Percentiles rank a stretch among this genome's conserved stretches.
Conservation (phyloP, 2,113 vertebrate genomes). For the Chascanopsetta lugubris region DNA sequence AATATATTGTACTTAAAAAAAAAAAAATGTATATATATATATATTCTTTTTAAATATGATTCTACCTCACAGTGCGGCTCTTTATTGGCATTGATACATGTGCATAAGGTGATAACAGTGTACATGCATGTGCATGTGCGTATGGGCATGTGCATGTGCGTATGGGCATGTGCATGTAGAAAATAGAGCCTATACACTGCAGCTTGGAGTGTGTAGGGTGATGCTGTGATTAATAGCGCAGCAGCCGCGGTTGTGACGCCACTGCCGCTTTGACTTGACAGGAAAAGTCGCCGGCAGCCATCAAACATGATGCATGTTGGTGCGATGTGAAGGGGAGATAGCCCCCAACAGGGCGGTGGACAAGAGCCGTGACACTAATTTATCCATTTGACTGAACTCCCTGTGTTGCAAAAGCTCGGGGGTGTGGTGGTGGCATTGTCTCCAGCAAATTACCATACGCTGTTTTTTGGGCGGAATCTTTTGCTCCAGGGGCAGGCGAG, state of each 20-base stretch:
- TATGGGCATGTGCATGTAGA: slow-evolving; percentile 1
- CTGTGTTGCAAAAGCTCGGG: slow-evolving; percentile 45
- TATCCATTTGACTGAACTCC: slow-evolving; percentile 71
- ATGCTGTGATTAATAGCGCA: slow-evolving; percentile 50
- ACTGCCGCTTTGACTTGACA: slow-evolving; percentile 45
- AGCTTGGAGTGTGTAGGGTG: slow-evolving; percentile 13
- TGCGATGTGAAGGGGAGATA: slow-evolving; percentile 46
- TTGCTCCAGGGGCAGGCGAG: slow-evolving; percentile 10
- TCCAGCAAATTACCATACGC: slow-evolving; percentile 40
- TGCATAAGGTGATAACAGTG: too few species aligned
- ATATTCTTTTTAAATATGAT: too few species aligned
- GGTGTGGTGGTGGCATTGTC: slow-evolving; percentile 33
- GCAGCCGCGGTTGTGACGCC: slow-evolving; percentile 35
- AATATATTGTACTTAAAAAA: too few species aligned
- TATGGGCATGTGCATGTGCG: not conserved
- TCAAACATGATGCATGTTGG: slow-evolving; percentile 68
- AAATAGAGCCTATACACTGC: not conserved
- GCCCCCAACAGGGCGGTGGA: slow-evolving; percentile 55
- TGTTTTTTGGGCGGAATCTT: too few species aligned
- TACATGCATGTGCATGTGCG: too few species aligned
- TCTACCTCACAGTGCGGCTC: too few species aligned
- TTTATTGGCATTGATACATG: too few species aligned
- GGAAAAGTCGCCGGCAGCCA: slow-evolving; percentile 52
- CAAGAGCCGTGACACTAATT: slow-evolving; percentile 68
- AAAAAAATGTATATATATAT: too few species aligned